Evolutionary conservation across 2,113 vertebrate genomes (phyloP), one percentile per base, ranked within the genome.

Genomic region (Brachyhypopomus occidentalis): DNA sequence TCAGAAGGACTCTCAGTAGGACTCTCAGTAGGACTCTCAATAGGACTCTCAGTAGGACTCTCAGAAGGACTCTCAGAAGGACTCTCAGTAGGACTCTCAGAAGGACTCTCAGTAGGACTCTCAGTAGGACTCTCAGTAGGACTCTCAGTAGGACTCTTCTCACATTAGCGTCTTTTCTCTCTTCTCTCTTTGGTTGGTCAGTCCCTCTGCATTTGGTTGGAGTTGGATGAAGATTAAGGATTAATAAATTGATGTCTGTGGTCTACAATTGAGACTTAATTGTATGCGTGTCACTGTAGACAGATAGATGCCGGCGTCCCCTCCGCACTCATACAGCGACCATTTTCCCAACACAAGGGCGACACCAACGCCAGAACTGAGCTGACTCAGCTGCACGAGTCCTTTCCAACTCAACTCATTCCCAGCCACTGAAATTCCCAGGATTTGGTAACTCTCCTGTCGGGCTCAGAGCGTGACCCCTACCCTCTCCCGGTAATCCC

Each of bases 401-500:
- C 34, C 25, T 16, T 38, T 45, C 16, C 4, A 45, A 2, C 2
- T 45, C 19, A 52, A 59, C 22, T 25, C 19, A 25, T 79, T 82
- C 56, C 27, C 70, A 63, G 48, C 72, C 27, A 82, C 23, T 16
- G 20, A n/a, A 23, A 41, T 64, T 59, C 27, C 64, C 56, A 9
- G 45, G 69, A 84, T 67, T 70, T n/a, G 19, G 22, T 70, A 38
- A 60, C 22, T 75, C 62, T 45, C 41, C 2, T 45, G 41, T 45
- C 17, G 62, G 75, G 41, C 64, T 63, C 30, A 7, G 58, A 19
- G 16, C 25, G 0, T 73, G 74, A 82, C 78, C 81, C 74, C 81
- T 45, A 48, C 23, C 59, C 77, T 70, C 41, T 76, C 73, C 84
- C 17, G 38, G 73, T 74, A 78, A 74, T 83, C 78, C 74, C 74